Evolutionary conservation across 1,140 invertebrate genomes (phyloP).

Genomic region (Platyscapa corneri): DNA sequence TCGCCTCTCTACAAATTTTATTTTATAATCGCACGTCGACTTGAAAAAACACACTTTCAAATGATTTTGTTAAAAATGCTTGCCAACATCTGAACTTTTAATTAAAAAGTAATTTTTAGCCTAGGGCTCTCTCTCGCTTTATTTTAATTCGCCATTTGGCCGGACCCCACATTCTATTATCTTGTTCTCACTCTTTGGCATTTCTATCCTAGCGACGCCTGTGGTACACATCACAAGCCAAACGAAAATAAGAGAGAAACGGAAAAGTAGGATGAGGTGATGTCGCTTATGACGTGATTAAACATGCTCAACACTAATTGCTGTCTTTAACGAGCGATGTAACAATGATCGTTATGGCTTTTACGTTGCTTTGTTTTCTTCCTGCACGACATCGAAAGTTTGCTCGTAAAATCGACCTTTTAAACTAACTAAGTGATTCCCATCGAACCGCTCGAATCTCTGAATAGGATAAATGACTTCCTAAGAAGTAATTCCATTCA

Average conservation of each 20-base stretch:
- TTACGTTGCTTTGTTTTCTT: conserved; percentile 10
- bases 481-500: neutral
- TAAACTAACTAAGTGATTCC: conserved; percentile 1
- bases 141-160: too few relatives aligned
- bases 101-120: too few relatives aligned
- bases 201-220: neutral
- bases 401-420: conserved; percentile 3
- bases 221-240: neutral
- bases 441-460: neutral
- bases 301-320: neutral
- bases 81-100: too few relatives aligned
- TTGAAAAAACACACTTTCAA: too few relatives aligned
- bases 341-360: conserved; percentile 4
- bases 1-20: neutral
- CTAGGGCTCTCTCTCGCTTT: too few relatives aligned
- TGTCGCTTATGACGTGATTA: neutral
- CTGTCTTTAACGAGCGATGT: neutral
- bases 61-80: too few relatives aligned
- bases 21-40: too few relatives aligned
- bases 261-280: neutral
- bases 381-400: neutral
- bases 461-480: neutral
- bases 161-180: neutral
- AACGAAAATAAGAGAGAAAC: neutral
- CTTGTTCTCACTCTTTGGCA: neutral